Base-by-base conservation (phyloP, 2,888 invertebrate species). In the Apamea monoglypha region DNA sequence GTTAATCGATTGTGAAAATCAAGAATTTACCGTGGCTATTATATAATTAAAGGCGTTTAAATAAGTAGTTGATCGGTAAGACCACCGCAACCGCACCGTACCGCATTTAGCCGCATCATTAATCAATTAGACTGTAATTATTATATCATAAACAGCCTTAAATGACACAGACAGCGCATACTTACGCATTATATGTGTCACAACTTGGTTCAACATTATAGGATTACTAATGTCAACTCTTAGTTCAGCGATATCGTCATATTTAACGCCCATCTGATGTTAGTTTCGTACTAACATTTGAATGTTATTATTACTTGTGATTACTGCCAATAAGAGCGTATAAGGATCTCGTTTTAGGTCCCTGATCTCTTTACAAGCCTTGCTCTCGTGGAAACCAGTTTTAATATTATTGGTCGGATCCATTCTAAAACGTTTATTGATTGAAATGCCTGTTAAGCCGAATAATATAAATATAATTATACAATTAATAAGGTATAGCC, bases 1-100 rank as follows among this genome's bases (percentile, higher is more conserved):
- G 67, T 78, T 80, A 86, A 84, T 80, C n/a, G 75, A 78, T 84
- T 73, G 76, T 82, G 79, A 81, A 86, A 81, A 72, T 70, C 74
- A 29, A 81, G 64, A 80, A 70, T 78, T 76, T 71, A 59, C 80
- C 56, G 56, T 59, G 40, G 44, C 68, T 73, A 64, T 63, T 29
- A 40, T 32, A 75, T 73, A 36, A 66, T 72, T 61, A 69, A 47
- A 69, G 59, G 56, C 66, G 66, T 59, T 76, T 73, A 71, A 69
- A 71, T 82, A 75, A 70, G 63, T 68, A 70, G n/a, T 44, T 78
- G 63, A 82, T 81, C 32, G 70, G 12, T 75, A 36, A 76, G 76
- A 76, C 67, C 81, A 70, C 67, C 72, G 40, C 76, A 64, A 70
- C 56, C 8, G n/a, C n/a, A n/a, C n/a, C 50, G 29, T 64, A 16